Evolutionary conservation across 2,113 vertebrate genomes (phyloP).

Genomic region (Numida meleagris): DNA sequence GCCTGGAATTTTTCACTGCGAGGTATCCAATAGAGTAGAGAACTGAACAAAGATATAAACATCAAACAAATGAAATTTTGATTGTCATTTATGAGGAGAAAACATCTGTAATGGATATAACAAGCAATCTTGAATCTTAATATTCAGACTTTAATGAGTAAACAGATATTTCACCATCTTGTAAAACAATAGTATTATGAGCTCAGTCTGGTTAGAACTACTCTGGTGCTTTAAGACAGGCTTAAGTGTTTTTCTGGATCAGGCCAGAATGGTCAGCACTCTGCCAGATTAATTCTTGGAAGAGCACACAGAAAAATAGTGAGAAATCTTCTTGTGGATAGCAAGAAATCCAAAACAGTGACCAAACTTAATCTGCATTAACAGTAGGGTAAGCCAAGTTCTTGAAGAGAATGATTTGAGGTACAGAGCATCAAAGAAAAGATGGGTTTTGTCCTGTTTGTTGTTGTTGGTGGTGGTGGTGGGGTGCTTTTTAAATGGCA

Average conservation of each 20-base stretch:
- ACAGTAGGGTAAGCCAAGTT: neutral
- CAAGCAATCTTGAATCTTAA: slow-evolving; percentile 61
- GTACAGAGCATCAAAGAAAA: neutral
- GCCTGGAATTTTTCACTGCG: slow-evolving; percentile 56
- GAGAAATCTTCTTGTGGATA: slow-evolving; percentile 45
- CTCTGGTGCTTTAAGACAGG: slow-evolving; percentile 50
- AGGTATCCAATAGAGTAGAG: slow-evolving; percentile 46
- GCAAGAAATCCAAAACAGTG: slow-evolving; percentile 59
- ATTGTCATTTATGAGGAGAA: slow-evolving; percentile 71
- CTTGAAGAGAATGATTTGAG: slow-evolving; percentile 50
- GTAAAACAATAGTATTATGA: slow-evolving; percentile 71
- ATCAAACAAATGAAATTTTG: slow-evolving; percentile 67
- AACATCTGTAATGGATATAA: slow-evolving; percentile 72
- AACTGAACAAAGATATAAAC: slow-evolving; percentile 61
- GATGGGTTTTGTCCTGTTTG: neutral
- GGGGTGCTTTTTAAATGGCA: neutral
- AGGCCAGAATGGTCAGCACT: slow-evolving; percentile 53
- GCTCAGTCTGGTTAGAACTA: slow-evolving; percentile 67
- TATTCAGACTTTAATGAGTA: slow-evolving; percentile 72
- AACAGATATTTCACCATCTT: slow-evolving; percentile 74
- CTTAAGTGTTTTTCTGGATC: slow-evolving; percentile 70
- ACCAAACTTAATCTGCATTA: slow-evolving; percentile 2
- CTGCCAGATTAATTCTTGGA: slow-evolving; percentile 65
- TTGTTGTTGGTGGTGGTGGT: neutral
- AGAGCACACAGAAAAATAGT: slow-evolving; percentile 11